Evolutionary conservation across 2,888 invertebrate genomes (phyloP), one percentile per base, ranked within the genome.

Genomic region (Taphrorychus bicolor): DNA sequence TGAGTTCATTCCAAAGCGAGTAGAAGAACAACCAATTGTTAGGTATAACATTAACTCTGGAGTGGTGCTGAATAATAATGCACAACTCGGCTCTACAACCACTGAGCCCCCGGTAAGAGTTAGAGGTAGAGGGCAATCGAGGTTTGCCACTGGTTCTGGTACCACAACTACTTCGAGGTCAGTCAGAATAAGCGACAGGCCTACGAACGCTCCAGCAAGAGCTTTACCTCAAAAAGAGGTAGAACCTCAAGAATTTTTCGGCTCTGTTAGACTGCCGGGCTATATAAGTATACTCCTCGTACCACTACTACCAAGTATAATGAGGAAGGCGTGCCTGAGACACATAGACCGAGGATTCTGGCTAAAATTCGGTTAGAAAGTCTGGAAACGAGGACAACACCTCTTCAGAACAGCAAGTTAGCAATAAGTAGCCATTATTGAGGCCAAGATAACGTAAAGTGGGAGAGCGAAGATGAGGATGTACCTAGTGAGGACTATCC

Each of bases 401-500:
- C 67, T 48, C 32, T 18, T 48, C 60, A 45, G 75, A 76, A 49
- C 73, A 74, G 64, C 70, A 69, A 4, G 76, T 74, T 3, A 76
- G 73, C 66, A n/a, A 66, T 74, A 19, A 60, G 85, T 18, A 77
- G 84, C 3, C 87, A 87, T 64, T 88, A 82, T 73, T 85, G 83
- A 73, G 77, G 81, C 5, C 84, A 85, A 32, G 81, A 78, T 61
- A 74, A 77, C 51, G 23, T 74, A 17, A 77, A 76, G 54, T 73
- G 72, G 49, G 75, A 70, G 53, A 67, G 72, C 9, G 73, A 72
- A 14, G 80, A 82, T 51, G 79, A 79, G 45, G 83, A 84, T 67
- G 82, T 83, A 56, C 79, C 79, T 64, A 86, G 85, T 73, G 87
- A 86, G 52, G 83, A 83, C 71, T 83, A 83, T 71, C 83, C 83